Base-by-base conservation (phyloP, 2,113 vertebrate species). In the Recurvirostra avosetta region DNA sequence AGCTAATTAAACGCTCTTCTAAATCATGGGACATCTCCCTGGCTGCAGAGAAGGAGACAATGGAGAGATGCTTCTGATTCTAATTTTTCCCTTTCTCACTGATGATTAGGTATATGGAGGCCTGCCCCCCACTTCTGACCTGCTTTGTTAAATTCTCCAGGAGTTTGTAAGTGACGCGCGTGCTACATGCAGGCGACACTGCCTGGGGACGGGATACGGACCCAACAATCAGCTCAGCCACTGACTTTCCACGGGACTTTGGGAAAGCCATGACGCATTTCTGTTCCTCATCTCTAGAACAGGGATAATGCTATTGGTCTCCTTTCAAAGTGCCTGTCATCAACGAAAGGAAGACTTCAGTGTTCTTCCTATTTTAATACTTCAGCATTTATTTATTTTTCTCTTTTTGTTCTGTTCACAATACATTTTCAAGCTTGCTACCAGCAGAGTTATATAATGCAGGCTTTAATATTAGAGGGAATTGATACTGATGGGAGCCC, bases 181-280 rank as follows among this genome's bases (percentile, higher is more conserved):
- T 36, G 34, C 49, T 50, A 5, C 38, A 4, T 0, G 10, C 10
- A 16, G 30, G 47, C 10, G 9, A 1, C 25, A 9, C 5, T 5
- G 29, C 40, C 36, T 2, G 2, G 15, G 26, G 19, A 7, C 19
- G 4, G 38, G 23, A 11, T 10, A 10, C 2, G 11, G 38, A 8
- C 43, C 55, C 63, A 32, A 11, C 29, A 23, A 14, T 11, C 74
- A 21, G 50, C 43, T 87, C 88, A 56, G 65, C 9, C 53, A 15
- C 36, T 7, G 40, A 11, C 32, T 26, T 58, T 8, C 43, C n/a
- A 22, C 0, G 0, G 5, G 45, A 15, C 23, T 67, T 14, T 23
- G 34, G 47, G 38, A 59, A 65, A 79, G 23, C 34, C 26, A 9
- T 0, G 25, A 11, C 27, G 14, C 32, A 75, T 45, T 61, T 21